These are phyloP conservation scores for Sepioteuthis lessoniana DNA, from an alignment of 2,888 invertebrate species.

Conservation along the genomic window DNA sequence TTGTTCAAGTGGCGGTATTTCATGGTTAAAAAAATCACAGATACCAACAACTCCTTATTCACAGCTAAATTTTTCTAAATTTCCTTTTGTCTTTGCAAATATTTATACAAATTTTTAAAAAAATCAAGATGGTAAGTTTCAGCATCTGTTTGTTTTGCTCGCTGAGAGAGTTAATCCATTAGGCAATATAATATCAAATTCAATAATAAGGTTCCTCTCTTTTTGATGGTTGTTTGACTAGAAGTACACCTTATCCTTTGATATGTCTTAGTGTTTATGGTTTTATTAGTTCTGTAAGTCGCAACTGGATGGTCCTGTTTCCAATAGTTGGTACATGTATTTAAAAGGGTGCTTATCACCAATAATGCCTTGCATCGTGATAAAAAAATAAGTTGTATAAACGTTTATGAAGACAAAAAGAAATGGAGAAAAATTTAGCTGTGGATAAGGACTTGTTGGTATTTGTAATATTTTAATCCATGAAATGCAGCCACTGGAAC, in stretches of 20 bases:
- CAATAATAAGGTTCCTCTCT: slow-evolving; percentile 93
- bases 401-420: no score
- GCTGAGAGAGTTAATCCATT: slow-evolving; percentile 78
- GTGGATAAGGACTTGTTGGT: no score
- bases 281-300: slow-evolving; percentile 80
- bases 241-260: slow-evolving; percentile 91
- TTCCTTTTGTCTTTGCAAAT: background rate
- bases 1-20: no score
- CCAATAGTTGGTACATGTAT: slow-evolving; percentile 92
- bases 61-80: no score
- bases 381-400: no score
- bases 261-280: slow-evolving; percentile 92
- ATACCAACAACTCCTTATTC: no score
- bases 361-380: no score
- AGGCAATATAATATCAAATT: slow-evolving; percentile 96
- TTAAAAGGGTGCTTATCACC: no score
- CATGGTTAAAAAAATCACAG: no score
- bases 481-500: no score
- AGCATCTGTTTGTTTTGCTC: slow-evolving; percentile 88
- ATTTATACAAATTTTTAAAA: background rate
- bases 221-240: slow-evolving; percentile 91
- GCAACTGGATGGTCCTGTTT: slow-evolving; percentile 83
- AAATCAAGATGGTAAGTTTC: slow-evolving; percentile 77
- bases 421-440: no score
- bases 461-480: no score